A percentile compares a stretch with the other conserved stretches of the same genome.
Conservation (phyloP, 2,888 invertebrate genomes). For the Apotomis capreana region DNA sequence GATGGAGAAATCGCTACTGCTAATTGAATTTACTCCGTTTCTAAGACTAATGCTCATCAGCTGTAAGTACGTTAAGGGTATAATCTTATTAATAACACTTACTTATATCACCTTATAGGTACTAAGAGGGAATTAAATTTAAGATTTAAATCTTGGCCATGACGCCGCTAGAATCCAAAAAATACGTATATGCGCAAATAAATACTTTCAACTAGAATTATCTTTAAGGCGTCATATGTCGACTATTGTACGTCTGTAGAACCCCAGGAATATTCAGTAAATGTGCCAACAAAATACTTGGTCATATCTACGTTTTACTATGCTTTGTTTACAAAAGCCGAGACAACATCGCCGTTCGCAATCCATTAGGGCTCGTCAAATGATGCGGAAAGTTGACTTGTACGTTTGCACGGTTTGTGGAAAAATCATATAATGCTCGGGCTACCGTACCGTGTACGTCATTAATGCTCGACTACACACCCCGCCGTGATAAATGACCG, state of each 20-base stretch:
- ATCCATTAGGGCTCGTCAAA: constrained; percentile 78
- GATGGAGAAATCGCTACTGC: constrained; percentile 19
- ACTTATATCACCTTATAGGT: not conserved
- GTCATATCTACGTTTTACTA: constrained; percentile 55
- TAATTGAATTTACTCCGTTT: constrained; percentile 18
- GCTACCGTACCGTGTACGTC: constrained; percentile 40
- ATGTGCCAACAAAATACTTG: constrained; percentile 49
- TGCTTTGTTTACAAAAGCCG: constrained; percentile 66
- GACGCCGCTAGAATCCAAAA: too few species aligned
- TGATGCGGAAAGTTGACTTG: constrained; percentile 77
- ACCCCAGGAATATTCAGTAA: not conserved
- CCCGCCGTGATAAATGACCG: constrained; percentile 59
- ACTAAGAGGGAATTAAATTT: too few species aligned
- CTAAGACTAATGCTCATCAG: constrained; percentile 2
- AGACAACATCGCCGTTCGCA: constrained; percentile 72
- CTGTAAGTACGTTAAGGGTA: constrained; percentile 1
- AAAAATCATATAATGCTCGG: constrained; percentile 59
- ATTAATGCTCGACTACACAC: constrained; percentile 60
- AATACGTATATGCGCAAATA: not conserved
- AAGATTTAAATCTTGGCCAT: too few species aligned
- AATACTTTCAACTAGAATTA: not conserved
- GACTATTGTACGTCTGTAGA: too few species aligned
- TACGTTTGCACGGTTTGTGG: constrained; percentile 54
- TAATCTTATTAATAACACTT: constrained; percentile 4
- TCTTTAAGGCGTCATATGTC: too few species aligned